phyloP scores from a whole-genome alignment of 1,140 invertebrate genomes.

The Scylla paramamosain region DNA sequence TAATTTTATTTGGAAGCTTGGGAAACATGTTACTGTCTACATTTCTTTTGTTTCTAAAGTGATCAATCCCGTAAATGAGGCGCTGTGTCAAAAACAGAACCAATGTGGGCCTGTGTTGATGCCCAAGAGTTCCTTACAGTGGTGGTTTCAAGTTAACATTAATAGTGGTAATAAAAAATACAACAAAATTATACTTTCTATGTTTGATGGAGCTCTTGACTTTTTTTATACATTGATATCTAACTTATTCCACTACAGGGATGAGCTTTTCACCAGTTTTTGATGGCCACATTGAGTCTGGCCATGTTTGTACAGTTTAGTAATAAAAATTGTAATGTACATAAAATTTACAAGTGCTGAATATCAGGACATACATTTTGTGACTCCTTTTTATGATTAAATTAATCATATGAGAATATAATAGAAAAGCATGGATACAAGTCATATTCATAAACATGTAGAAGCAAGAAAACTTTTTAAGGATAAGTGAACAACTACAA shows the following conservation, averaged over 20 bases:
- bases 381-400: conserved; percentile 63
- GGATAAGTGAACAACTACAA: conserved; percentile 53
- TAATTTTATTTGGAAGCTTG: conserved; percentile 60
- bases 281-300: conserved; percentile 52
- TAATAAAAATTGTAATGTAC: conserved; percentile 57
- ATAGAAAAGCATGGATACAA: conserved; percentile 62
- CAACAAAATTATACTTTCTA: neutral
- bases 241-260: neutral
- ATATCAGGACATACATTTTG: conserved; percentile 54
- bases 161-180: neutral
- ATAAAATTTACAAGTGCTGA: conserved; percentile 64
- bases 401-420: conserved; percentile 46
- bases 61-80: neutral
- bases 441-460: conserved; percentile 52
- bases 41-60: conserved; percentile 39
- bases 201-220: neutral
- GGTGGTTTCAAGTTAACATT: neutral
- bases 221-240: neutral
- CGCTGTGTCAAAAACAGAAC: conserved; percentile 31
- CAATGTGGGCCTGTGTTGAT: neutral
- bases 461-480: conserved; percentile 38
- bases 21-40: conserved; percentile 52
- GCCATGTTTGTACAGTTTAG: conserved; percentile 66
- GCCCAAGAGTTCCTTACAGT: neutral
- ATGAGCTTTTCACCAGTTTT: conserved; percentile 27